Percentiles rank a stretch among this genome's conserved stretches.
These are phyloP conservation scores for Bombus impatiens DNA, from an alignment of 1,140 invertebrate genomes.

Conservation along the genomic window DNA sequence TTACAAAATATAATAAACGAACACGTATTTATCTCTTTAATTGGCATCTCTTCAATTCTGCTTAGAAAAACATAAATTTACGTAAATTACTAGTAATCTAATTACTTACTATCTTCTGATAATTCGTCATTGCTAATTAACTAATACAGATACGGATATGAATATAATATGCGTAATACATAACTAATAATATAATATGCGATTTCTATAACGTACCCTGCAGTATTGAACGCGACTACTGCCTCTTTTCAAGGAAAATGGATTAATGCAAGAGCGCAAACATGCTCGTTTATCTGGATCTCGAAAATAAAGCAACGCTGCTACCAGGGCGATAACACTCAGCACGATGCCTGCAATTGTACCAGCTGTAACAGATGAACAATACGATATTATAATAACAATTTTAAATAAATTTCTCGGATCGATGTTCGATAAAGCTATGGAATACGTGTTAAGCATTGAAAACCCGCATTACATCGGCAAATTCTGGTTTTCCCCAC, in stretches of 20 bases:
- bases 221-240: constrained; percentile 66
- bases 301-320: constrained; percentile 58
- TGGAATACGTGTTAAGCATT: background rate
- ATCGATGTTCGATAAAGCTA: background rate
- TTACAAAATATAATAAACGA: too few species aligned
- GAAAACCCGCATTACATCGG: too few species aligned
- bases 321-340: constrained; percentile 37
- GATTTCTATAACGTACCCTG: constrained; percentile 56
- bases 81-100: background rate
- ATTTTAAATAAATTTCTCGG: background rate
- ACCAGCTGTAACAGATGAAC: constrained; percentile 54
- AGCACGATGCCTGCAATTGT: constrained; percentile 35
- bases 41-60: too few species aligned
- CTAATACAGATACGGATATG: background rate
- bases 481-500: background rate
- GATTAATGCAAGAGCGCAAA: constrained; percentile 47
- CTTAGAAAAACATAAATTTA: background rate
- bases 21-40: too few species aligned
- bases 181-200: background rate
- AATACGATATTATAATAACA: background rate
- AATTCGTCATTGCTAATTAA: background rate
- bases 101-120: background rate
- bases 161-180: background rate
- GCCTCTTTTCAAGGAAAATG: constrained; percentile 53
- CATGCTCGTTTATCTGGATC: constrained; percentile 58